phyloP scores from a whole-genome alignment of 2,113 vertebrate species.

The Saguinus midas region DNA sequence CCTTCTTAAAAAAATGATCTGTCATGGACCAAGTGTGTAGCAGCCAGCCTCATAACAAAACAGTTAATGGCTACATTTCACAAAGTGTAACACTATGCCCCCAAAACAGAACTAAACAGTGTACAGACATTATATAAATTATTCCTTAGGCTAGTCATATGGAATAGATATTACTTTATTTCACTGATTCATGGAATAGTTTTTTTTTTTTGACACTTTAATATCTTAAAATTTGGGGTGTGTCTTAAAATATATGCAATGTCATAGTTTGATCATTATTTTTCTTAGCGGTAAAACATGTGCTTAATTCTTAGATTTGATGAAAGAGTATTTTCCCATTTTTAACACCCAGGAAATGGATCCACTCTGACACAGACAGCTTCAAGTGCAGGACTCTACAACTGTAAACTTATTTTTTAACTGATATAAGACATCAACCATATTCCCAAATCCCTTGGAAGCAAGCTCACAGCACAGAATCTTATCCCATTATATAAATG shows the following conservation, averaged over 20 bases:
- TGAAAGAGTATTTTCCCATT: not conserved
- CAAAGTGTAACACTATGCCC: not conserved
- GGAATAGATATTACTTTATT: not conserved
- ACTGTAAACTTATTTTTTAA: not conserved
- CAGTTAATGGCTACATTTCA: not conserved
- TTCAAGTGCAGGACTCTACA: not conserved
- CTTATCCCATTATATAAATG: not conserved
- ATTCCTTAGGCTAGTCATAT: not conserved
- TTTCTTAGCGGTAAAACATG: not conserved
- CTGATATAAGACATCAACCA: not conserved
- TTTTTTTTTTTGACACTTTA: not conserved
- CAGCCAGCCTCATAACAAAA: not conserved
- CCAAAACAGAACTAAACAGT: not conserved
- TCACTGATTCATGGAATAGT: not conserved
- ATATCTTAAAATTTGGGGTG: not conserved
- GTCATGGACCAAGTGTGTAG: not conserved
- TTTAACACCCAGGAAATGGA: not conserved
- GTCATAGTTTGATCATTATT: not conserved
- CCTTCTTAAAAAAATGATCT: not conserved
- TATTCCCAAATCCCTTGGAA: not conserved
- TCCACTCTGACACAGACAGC: not conserved
- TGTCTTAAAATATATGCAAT: not conserved
- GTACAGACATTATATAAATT: not conserved
- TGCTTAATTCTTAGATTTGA: not conserved
- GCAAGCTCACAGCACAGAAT: not conserved